These are phyloP conservation scores for Pseudolycoriella hygida DNA, from an alignment of 2,888 invertebrate species.

Conservation along the genomic window DNA sequence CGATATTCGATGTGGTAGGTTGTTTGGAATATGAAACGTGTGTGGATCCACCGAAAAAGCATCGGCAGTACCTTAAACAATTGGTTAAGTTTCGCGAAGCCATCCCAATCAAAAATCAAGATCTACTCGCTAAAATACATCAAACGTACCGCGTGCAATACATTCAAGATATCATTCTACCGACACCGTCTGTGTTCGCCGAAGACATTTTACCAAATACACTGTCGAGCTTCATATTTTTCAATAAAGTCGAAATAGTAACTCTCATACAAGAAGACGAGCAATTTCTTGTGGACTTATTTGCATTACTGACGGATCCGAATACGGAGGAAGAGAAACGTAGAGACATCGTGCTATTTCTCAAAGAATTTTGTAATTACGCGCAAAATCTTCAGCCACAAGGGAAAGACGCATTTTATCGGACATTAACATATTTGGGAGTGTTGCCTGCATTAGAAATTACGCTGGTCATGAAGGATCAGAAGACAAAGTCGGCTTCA, in stretches of 20 bases:
- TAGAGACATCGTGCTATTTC: conserved; percentile 87
- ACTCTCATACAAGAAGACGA: conserved; percentile 96
- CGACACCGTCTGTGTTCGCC: conserved; percentile 96
- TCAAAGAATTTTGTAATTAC: conserved; percentile 98
- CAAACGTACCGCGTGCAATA: conserved; percentile 99
- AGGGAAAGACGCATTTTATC: conserved; percentile 94
- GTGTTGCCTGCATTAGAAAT: conserved; percentile 81
- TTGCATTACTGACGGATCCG: conserved; percentile 80
- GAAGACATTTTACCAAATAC: conserved; percentile 98
- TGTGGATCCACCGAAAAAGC: conserved; percentile 69
- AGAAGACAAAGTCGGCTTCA: conserved; percentile 87
- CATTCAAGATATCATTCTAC: conserved; percentile 95
- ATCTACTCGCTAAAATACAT: conserved; percentile 94
- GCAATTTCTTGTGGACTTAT: conserved; percentile 85
- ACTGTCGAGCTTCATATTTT: conserved; percentile 96
- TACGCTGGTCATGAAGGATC: conserved; percentile 79
- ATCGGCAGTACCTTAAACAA: conserved; percentile 88
- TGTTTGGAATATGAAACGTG: conserved; percentile 96
- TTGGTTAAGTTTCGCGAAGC: conserved; percentile 84
- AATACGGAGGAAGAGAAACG: conserved; percentile 69
- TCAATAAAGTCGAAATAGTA: conserved; percentile 99
- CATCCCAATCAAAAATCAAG: conserved; percentile 87
- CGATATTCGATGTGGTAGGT: conserved; percentile 94
- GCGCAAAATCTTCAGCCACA: conserved; percentile 96
- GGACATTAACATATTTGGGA: conserved; percentile 75